Evolutionary conservation across 2,797 vertebrate species (phyloP), one percentile per base, ranked within the genome.

Genomic region (Smutsia gigantea): DNA sequence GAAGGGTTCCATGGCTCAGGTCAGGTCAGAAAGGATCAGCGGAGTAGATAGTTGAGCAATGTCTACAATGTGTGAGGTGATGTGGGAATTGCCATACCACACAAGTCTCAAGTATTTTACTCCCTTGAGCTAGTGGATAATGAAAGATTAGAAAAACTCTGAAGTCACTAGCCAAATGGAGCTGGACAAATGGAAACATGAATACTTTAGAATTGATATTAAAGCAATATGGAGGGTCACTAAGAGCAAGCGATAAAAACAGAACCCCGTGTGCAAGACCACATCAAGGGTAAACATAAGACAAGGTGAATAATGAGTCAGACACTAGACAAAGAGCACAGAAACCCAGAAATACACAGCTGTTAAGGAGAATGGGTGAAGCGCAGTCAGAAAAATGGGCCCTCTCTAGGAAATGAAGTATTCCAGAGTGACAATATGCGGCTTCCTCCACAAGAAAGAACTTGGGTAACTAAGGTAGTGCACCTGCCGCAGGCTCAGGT

Each of bases 61-160:
- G 0, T 25, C 27, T 42, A 34, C 8, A 4, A 53, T 8, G 39
- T 0, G 3, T 14, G 39, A 91, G 3, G 11, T 5, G 1, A 51
- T 29, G 13, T 29, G n/a, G 8, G 13, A 21, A 23, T 25, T 51
- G 25, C 4, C 42, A 23, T 34, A 42, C 3, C 42, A 23, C 39
- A 37, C 7, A 5, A 31, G 8, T 34, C 75, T 34, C 31, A 29
- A 12, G 6, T 23, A 29, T 61, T 17, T 13, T 27, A 55, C 34
- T 82, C 69, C 5, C 15, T n/a, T 83, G 46, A 23, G 13, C 10
- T 34, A 23, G 2, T 8, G 9, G 19, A 46, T 55, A 71, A 75
- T 2, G 6, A 75, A 61, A 64, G 10, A 63, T 31, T 15, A 57
- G 27, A n/a, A 89, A 31, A 55, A 1, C 31, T 66, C 13, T 2